Evolutionary conservation across 2,888 invertebrate genomes (phyloP).

Genomic region (Dryadula phaetusa): DNA sequence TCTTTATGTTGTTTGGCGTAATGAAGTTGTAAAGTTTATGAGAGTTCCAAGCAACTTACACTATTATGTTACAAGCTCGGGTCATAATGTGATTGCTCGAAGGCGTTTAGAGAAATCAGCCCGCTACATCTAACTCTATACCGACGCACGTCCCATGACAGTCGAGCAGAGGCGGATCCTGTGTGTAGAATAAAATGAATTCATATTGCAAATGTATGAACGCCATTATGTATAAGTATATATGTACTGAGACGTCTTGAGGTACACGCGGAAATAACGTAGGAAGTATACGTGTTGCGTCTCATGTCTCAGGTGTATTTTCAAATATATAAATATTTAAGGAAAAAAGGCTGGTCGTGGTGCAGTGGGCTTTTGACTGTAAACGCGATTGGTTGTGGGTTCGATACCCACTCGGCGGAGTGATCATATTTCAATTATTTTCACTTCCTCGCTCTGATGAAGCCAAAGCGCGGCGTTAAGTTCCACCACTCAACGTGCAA

Average conservation of each 20-base stretch:
- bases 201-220: conserved; percentile 1
- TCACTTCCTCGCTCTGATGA: too few species aligned
- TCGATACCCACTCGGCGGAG: too few species aligned
- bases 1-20: not conserved
- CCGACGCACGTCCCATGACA: not conserved
- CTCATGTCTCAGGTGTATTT: not conserved
- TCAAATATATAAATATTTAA: not conserved
- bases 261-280: not conserved
- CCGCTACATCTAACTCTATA: too few species aligned
- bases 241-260: not conserved
- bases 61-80: conserved; percentile 1
- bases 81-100: not conserved
- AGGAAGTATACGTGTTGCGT: not conserved
- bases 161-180: not conserved
- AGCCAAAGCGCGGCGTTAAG: too few species aligned
- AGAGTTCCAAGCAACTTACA: not conserved
- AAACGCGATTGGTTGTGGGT: too few species aligned
- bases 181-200: not conserved
- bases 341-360: too few species aligned
- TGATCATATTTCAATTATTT: too few species aligned
- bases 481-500: too few species aligned
- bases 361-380: too few species aligned
- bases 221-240: not conserved
- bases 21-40: not conserved
- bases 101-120: conserved; percentile 10